Evolutionary conservation across 2,113 vertebrate genomes (phyloP).

Genomic region (Catharus minimus): DNA sequence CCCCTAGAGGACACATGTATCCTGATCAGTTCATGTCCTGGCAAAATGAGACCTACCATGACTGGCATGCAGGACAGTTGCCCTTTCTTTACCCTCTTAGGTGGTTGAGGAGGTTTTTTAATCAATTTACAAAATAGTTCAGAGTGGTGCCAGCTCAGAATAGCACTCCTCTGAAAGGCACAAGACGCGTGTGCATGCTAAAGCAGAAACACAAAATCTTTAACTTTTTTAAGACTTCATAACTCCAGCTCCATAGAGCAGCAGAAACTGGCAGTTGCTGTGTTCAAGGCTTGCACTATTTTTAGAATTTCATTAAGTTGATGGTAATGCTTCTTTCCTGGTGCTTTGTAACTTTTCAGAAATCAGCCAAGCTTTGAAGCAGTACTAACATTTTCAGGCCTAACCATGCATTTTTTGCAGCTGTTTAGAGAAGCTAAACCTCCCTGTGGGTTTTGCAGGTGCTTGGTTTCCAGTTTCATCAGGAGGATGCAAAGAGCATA

Average conservation of each 20-base stretch:
- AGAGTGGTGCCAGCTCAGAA: neutral
- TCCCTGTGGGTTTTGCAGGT: neutral
- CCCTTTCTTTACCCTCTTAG: neutral
- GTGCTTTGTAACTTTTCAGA: neutral
- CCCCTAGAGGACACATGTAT: neutral
- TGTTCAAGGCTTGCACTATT: neutral
- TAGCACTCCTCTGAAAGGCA: neutral
- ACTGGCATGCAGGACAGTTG: neutral
- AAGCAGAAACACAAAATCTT: neutral
- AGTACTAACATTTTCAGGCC: neutral
- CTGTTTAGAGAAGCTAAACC: neutral
- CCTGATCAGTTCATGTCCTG: neutral
- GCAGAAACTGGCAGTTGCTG: neutral
- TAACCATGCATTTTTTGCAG: neutral
- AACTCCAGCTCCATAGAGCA: neutral
- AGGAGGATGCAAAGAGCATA: neutral
- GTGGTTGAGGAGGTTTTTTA: neutral
- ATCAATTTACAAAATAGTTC: neutral
- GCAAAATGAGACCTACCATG: neutral
- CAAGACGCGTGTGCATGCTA: fast-evolving
- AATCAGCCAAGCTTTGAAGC: neutral
- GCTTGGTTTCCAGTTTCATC: neutral
- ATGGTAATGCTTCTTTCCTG: neutral
- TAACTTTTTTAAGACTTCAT: neutral
- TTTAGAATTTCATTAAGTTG: neutral